These are phyloP conservation scores for Trimorus sp. DNA, from an alignment of 2,888 invertebrate species.

Conservation along the genomic window DNA sequence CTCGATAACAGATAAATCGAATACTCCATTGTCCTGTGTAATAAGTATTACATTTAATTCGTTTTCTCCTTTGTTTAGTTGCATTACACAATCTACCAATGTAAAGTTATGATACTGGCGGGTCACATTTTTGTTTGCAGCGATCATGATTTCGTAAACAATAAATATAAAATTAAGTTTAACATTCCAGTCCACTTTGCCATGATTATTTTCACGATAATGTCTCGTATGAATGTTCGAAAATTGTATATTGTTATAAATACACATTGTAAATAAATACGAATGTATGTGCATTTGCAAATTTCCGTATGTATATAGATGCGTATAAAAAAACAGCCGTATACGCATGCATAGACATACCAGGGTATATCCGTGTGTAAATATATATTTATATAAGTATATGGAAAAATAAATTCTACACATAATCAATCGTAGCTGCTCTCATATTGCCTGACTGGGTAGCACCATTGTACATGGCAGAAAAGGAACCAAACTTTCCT, in stretches of 20 bases:
- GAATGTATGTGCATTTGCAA: conserved; percentile 28
- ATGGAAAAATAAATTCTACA: conserved; percentile 57
- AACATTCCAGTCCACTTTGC: conserved; percentile 70
- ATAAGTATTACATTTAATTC: conserved; percentile 51
- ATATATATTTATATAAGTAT: conserved; percentile 29
- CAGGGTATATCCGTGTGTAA: neutral
- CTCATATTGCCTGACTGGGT: conserved; percentile 44
- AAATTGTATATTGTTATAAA: conserved; percentile 43
- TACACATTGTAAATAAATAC: conserved; percentile 59
- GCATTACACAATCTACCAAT: conserved; percentile 54
- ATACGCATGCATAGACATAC: no score
- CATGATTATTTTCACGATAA: conserved; percentile 64
- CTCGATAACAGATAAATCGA: conserved; percentile 56
- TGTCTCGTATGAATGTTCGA: conserved; percentile 57
- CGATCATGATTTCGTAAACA: conserved; percentile 51
- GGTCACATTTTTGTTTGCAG: conserved; percentile 19
- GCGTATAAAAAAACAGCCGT: no score
- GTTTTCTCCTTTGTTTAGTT: conserved; percentile 39
- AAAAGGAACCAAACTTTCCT: conserved; percentile 51
- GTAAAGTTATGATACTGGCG: conserved; percentile 51
- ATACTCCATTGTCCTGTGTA: conserved; percentile 62
- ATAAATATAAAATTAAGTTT: conserved; percentile 71
- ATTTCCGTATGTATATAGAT: conserved; percentile 26
- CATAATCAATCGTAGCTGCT: conserved; percentile 49
- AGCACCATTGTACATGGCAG: conserved; percentile 63